A percentile compares a stretch with the other conserved stretches of the same genome.
Conservation (phyloP, 64 coral and sea anemone species). For the Montipora capricornis region DNA sequence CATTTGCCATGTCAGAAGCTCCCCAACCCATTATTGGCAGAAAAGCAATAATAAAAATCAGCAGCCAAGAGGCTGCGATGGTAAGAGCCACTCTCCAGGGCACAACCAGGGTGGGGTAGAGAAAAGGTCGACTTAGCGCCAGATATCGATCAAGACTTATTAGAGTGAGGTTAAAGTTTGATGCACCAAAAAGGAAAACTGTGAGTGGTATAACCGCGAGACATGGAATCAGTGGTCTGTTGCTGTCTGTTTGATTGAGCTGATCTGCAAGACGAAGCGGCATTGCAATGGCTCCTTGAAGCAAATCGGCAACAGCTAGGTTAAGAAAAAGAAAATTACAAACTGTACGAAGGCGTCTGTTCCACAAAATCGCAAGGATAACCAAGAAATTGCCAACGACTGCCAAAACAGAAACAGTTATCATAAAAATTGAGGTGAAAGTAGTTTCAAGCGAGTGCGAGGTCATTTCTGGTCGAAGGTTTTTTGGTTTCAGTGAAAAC, state of each 20-base stretch:
- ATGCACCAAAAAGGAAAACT: slow-evolving; percentile 88
- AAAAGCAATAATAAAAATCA: slow-evolving; percentile 69
- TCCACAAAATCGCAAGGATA: slow-evolving; percentile 84
- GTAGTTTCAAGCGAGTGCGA: slow-evolving; percentile 43
- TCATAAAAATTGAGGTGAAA: slow-evolving; percentile 76
- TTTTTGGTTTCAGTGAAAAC: neutral
- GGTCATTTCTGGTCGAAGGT: neutral
- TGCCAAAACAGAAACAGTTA: slow-evolving; percentile 56
- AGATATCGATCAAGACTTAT: slow-evolving; percentile 91
- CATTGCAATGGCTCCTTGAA: slow-evolving; percentile 88
- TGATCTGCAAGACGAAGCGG: slow-evolving; percentile 84
- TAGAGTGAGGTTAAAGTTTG: slow-evolving; percentile 85
- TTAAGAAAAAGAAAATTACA: slow-evolving; percentile 90
- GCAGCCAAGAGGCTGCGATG: slow-evolving; percentile 48
- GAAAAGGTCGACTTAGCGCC: slow-evolving; percentile 72
- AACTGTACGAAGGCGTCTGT: slow-evolving; percentile 75
- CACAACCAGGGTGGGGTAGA: slow-evolving; percentile 66
- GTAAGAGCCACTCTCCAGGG: slow-evolving; percentile 42
- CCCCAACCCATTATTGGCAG: slow-evolving; percentile 84
- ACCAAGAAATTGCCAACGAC: slow-evolving; percentile 68
- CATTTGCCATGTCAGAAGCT: slow-evolving; percentile 6
- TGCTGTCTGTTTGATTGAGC: slow-evolving; percentile 77
- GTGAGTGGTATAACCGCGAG: slow-evolving; percentile 88
- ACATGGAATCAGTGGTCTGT: slow-evolving; percentile 72
- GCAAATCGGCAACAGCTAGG: slow-evolving; percentile 87